Conservation (phyloP, 92 coral and sea anemone genomes). For the Heteractis magnifica region DNA sequence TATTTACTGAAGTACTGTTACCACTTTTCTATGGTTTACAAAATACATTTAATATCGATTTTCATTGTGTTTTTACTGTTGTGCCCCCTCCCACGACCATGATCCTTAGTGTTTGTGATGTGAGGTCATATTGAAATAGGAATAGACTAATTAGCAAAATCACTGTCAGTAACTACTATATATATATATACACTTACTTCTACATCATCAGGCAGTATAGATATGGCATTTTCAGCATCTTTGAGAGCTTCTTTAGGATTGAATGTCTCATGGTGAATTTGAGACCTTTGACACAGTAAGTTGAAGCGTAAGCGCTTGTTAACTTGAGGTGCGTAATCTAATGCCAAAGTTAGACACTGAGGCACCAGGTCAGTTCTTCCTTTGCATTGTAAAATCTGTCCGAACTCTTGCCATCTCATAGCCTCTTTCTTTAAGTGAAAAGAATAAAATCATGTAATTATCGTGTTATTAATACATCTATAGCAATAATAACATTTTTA, state of each 20-base stretch:
- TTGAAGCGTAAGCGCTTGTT: constrained; percentile 15
- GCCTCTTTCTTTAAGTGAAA: constrained; percentile 35
- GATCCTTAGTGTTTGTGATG: too few species aligned
- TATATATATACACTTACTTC: constrained; percentile 19
- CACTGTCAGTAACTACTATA: too few species aligned
- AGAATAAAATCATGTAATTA: background rate
- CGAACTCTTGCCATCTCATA: constrained; percentile 47
- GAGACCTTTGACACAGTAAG: constrained; percentile 49
- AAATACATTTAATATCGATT: too few species aligned
- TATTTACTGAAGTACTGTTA: too few species aligned
- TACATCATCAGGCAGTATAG: constrained; percentile 27
- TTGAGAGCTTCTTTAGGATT: constrained; percentile 35
- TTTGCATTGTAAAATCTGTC: constrained; percentile 4
- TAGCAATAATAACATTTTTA: too few species aligned
- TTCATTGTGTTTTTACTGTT: too few species aligned
- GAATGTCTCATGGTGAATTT: constrained; percentile 9
- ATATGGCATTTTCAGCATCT: constrained; percentile 45
- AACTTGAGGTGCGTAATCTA: constrained; percentile 51
- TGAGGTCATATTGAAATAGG: too few species aligned
- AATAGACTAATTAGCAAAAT: too few species aligned
- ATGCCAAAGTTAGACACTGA: constrained; percentile 37
- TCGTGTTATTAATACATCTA: too few species aligned
- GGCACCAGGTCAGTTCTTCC: background rate
- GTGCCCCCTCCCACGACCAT: too few species aligned
- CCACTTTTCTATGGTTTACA: too few species aligned